Conservation (phyloP, 1,140 invertebrate species). For the Brachionus paranguensis region DNA sequence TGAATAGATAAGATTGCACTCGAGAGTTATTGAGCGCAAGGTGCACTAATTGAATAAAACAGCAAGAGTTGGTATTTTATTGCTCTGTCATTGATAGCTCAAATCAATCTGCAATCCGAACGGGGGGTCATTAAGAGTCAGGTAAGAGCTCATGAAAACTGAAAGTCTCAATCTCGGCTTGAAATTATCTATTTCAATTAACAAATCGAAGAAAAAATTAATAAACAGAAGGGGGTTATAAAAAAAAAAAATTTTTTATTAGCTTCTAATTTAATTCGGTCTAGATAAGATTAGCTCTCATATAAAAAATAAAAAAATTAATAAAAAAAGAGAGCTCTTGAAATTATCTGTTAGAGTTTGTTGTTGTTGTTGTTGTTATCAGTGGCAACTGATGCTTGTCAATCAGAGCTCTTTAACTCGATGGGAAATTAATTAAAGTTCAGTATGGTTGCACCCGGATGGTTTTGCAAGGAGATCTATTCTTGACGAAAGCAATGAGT, state of each 20-base stretch:
- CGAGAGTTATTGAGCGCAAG: background rate
- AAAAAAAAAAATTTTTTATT: background rate
- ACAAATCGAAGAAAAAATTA: background rate
- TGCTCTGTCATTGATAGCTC: background rate
- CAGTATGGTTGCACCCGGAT: conserved; percentile 21
- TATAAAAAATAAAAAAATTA: background rate
- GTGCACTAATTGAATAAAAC: conserved; percentile 30
- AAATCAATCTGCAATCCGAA: background rate
- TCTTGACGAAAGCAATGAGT: background rate
- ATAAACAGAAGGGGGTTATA: conserved; percentile 37
- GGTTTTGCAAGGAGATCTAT: background rate
- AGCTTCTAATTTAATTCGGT: conserved; percentile 2
- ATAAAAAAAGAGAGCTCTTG: background rate
- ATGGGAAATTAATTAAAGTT: conserved; percentile 6
- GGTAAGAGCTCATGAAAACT: background rate
- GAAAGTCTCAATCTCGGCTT: background rate
- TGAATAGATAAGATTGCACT: conserved; percentile 21
- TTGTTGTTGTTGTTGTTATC: background rate
- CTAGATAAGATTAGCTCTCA: conserved; percentile 30
- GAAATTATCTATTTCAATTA: conserved; percentile 22
- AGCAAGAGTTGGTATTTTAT: background rate
- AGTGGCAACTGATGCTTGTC: conserved; percentile 27
- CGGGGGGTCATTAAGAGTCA: conserved; percentile 17
- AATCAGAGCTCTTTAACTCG: conserved; percentile 1
- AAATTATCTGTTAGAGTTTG: background rate